Conservation (phyloP, 1,140 invertebrate species). For the Tetramorium simillimum region DNA sequence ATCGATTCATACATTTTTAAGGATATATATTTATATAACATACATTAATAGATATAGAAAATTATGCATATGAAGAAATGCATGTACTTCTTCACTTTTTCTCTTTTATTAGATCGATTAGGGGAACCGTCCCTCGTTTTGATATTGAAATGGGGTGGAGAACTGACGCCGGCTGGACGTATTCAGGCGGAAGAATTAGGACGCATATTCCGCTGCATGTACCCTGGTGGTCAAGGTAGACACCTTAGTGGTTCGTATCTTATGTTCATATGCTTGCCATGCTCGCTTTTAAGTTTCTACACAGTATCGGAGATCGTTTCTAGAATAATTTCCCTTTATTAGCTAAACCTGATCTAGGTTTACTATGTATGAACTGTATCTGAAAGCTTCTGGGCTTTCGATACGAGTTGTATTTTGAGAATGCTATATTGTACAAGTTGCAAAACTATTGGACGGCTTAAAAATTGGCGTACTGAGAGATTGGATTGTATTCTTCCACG, state of each 20-base stretch:
- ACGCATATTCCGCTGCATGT: constrained; percentile 99
- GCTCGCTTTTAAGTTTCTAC: constrained; percentile 72
- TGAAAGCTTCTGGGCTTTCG: not conserved
- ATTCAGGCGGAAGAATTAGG: constrained; percentile 99
- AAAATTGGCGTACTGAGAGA: not conserved
- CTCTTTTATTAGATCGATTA: constrained; percentile 89
- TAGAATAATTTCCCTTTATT: constrained; percentile 60
- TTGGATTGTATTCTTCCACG: not conserved
- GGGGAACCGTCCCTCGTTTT: constrained; percentile 96
- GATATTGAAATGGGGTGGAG: constrained; percentile 99
- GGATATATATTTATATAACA: not conserved
- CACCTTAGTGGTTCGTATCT: constrained; percentile 90
- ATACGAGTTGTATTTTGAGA: constrained; percentile 24
- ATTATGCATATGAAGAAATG: not conserved
- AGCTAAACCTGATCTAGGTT: constrained; percentile 44
- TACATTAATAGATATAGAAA: not conserved
- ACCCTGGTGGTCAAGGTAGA: constrained; percentile 95
- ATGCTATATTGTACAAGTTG: constrained; percentile 22
- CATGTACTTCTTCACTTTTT: not conserved
- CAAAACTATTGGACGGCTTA: constrained; percentile 6
- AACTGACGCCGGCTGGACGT: constrained; percentile 98
- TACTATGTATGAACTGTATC: constrained; percentile 26
- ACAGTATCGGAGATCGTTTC: constrained; percentile 49
- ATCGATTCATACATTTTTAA: not conserved
- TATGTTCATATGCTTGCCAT: constrained; percentile 84